These are phyloP conservation scores for Eupeodes luniger DNA, from an alignment of 2,888 invertebrate species.

Conservation along the genomic window DNA sequence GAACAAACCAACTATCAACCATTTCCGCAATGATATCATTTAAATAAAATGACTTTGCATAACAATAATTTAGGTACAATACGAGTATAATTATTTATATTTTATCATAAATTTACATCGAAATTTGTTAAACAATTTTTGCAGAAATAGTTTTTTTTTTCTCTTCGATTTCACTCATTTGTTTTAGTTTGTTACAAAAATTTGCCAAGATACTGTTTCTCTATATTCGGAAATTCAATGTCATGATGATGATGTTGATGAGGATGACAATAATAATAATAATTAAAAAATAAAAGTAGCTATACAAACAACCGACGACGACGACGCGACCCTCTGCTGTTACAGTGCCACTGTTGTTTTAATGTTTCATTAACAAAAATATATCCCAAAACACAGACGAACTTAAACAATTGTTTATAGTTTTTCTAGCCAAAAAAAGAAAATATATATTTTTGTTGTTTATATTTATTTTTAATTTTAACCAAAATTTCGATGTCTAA, in stretches of 20 bases:
- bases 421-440: constrained; percentile 42
- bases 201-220: constrained; percentile 6
- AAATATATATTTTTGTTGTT: constrained; percentile 18
- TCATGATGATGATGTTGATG: constrained; percentile 7
- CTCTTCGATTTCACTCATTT: not conserved
- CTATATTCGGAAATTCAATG: constrained; percentile 53
- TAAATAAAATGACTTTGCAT: not conserved
- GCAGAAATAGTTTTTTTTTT: constrained; percentile 10
- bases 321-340: not conserved
- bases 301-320: not conserved
- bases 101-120: constrained; percentile 7
- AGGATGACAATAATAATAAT: constrained; percentile 34
- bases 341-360: not conserved
- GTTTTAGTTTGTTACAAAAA: constrained; percentile 26
- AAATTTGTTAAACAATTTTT: constrained; percentile 3
- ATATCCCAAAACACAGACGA: constrained; percentile 33
- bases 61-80: not conserved
- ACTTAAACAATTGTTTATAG: constrained; percentile 56
- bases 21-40: constrained; percentile 11
- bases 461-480: constrained; percentile 41
- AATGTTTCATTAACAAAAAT: constrained; percentile 63
- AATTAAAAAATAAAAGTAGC: constrained; percentile 34
- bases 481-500: constrained; percentile 24
- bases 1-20: not conserved
- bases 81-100: not conserved